Evolutionary conservation across 1,140 invertebrate species (phyloP).

Genomic region (Dinoponera quadriceps): DNA sequence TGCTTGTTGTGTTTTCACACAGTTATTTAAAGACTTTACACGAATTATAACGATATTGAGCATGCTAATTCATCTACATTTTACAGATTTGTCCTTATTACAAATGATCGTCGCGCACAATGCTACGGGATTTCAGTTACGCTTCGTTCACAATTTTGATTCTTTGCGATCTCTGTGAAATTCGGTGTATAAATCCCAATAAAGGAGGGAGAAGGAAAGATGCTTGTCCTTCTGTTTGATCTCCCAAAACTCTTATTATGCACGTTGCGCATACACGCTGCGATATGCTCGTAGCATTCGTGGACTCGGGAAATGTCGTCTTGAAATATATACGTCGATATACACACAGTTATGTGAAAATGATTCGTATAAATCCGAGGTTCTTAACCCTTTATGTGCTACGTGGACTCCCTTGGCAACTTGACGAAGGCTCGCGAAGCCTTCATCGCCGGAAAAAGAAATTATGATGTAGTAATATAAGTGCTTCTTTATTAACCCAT

Average conservation of each 20-base stretch:
- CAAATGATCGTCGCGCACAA: neutral
- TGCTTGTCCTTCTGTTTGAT: neutral
- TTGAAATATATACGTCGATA: constrained; percentile 62
- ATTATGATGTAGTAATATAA: no score
- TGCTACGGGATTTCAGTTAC: neutral
- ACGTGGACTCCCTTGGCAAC: no score
- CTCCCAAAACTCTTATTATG: neutral
- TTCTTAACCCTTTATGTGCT: no score
- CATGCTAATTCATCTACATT: constrained; percentile 28
- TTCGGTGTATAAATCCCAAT: neutral
- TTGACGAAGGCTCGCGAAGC: no score
- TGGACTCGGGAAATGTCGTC: neutral
- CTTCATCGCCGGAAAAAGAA: no score
- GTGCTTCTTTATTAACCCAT: no score
- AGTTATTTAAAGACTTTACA: constrained; percentile 28
- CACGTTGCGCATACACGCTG: neutral
- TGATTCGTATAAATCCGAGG: neutral
- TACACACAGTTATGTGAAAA: constrained; percentile 64
- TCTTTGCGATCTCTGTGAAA: neutral
- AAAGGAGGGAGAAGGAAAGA: neutral
- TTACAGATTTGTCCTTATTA: constrained; percentile 10
- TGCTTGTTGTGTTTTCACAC: neutral
- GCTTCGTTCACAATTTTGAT: constrained; percentile 5
- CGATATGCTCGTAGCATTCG: constrained; percentile 4
- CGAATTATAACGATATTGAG: constrained; percentile 19